Evolutionary conservation across 2,113 vertebrate genomes (phyloP).

Genomic region (Alethe castanea): DNA sequence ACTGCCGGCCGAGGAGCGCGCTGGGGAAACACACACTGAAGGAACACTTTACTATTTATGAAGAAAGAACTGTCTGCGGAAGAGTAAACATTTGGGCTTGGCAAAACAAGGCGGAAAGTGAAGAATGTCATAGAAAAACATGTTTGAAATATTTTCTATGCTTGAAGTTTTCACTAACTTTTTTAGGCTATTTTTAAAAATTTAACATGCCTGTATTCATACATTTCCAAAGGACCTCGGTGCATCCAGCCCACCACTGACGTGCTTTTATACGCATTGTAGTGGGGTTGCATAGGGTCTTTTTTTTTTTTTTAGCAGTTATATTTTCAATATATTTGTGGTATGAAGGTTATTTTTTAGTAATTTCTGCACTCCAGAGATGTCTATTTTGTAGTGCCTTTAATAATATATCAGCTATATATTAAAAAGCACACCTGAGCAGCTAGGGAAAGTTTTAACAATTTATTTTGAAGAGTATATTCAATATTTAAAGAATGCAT

Average conservation of each 20-base stretch:
- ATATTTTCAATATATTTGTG: conserved; percentile 79
- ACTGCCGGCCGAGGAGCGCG: background rate
- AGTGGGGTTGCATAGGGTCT: conserved; percentile 65
- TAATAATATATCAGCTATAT: conserved; percentile 78
- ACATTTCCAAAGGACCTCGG: conserved; percentile 73
- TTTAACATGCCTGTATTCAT: conserved; percentile 64
- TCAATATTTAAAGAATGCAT: conserved; percentile 76
- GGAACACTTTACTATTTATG: conserved; percentile 90
- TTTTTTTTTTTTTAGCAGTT: conserved; percentile 55
- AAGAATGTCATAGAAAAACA: conserved; percentile 61
- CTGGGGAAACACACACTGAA: conserved; percentile 70
- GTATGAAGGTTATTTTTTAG: conserved; percentile 84
- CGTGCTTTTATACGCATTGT: conserved; percentile 45
- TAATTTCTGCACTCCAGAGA: conserved; percentile 83
- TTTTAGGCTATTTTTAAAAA: conserved; percentile 72
- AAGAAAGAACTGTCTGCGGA: conserved; percentile 71
- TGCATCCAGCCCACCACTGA: conserved; percentile 58
- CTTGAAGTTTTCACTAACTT: conserved; percentile 77
- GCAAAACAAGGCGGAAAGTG: conserved; percentile 47
- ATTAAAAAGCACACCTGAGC: conserved; percentile 75
- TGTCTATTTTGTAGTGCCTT: conserved; percentile 82
- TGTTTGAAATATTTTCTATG: conserved; percentile 75
- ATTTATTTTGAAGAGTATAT: conserved; percentile 77
- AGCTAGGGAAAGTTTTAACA: conserved; percentile 76
- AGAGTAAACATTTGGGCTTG: conserved; percentile 60